Evolutionary conservation across 1,140 invertebrate species (phyloP).

Genomic region (Prorops nasuta): DNA sequence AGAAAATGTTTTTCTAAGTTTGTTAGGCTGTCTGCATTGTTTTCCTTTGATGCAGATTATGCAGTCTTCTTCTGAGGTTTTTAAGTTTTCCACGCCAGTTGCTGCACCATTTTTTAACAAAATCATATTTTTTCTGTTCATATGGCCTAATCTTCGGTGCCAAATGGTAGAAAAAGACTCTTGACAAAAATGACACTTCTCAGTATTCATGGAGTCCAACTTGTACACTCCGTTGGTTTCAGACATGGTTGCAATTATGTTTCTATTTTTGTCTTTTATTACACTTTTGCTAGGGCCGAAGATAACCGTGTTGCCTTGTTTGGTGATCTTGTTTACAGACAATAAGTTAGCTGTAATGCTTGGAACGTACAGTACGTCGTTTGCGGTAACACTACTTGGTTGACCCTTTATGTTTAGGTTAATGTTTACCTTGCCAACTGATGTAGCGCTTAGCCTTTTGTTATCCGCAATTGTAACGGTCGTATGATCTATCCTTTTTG

Average conservation of each 20-base stretch:
- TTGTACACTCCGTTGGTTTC: constrained; percentile 8
- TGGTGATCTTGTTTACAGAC: constrained; percentile 15
- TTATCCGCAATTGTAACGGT: constrained; percentile 2
- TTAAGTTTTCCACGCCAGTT: neutral
- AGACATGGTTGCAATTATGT: neutral
- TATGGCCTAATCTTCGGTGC: constrained; percentile 14
- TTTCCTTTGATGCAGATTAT: neutral
- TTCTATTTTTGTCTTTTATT: neutral
- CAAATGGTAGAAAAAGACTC: too few species aligned
- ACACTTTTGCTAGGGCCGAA: constrained; percentile 2
- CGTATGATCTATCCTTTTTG: neutral
- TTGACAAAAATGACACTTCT: too few species aligned
- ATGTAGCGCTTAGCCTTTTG: neutral
- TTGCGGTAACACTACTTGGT: neutral
- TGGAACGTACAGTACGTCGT: constrained; percentile 14
- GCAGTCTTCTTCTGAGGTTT: neutral
- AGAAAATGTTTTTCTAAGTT: neutral
- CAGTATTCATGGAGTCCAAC: too few species aligned
- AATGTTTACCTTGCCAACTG: constrained; percentile 1
- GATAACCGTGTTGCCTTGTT: constrained; percentile 7
- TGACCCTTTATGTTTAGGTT: neutral
- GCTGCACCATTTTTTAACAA: neutral
- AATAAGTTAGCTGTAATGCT: constrained; percentile 12
- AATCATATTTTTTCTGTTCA: constrained; percentile 4
- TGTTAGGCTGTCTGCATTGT: neutral